Conservation (phyloP, 64 coral and sea anemone genomes). For the Porites lutea region DNA sequence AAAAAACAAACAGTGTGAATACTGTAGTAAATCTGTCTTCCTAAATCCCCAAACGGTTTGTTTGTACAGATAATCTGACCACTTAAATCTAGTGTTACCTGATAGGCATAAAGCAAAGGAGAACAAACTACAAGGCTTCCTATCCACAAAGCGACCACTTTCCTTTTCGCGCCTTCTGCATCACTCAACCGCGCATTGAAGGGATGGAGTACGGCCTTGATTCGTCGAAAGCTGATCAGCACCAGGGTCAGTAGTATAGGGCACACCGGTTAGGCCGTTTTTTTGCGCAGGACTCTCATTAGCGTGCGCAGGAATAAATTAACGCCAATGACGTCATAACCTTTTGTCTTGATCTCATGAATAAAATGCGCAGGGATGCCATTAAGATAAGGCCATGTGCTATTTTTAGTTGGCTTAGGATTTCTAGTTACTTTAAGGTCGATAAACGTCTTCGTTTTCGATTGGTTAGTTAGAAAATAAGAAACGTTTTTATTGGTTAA, state of each 20-base stretch:
- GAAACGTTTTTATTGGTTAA: too few species aligned
- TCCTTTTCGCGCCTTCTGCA: background rate
- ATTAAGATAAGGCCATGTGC: too few species aligned
- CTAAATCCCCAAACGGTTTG: conserved; percentile 23
- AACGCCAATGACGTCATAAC: too few species aligned
- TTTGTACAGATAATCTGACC: conserved; percentile 22
- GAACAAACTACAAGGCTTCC: conserved; percentile 9
- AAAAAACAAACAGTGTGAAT: conserved; percentile 41
- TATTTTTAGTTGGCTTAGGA: too few species aligned
- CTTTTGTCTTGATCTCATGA: too few species aligned
- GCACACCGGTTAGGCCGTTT: too few species aligned
- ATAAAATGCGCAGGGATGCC: too few species aligned
- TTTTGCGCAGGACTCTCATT: too few species aligned
- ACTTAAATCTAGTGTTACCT: background rate
- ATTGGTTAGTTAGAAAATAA: too few species aligned
- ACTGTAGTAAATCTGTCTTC: conserved; percentile 50
- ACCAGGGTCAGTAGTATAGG: conserved; percentile 51
- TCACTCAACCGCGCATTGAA: background rate
- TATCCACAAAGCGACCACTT: conserved; percentile 2
- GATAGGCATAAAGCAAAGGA: conserved; percentile 53
- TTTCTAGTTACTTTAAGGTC: too few species aligned
- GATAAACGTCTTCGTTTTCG: too few species aligned
- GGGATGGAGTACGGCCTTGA: conserved; percentile 19
- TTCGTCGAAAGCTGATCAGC: conserved; percentile 29
- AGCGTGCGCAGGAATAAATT: too few species aligned